phyloP scores from a whole-genome alignment of 2,113 vertebrate genomes.

The Helogale parvula region DNA sequence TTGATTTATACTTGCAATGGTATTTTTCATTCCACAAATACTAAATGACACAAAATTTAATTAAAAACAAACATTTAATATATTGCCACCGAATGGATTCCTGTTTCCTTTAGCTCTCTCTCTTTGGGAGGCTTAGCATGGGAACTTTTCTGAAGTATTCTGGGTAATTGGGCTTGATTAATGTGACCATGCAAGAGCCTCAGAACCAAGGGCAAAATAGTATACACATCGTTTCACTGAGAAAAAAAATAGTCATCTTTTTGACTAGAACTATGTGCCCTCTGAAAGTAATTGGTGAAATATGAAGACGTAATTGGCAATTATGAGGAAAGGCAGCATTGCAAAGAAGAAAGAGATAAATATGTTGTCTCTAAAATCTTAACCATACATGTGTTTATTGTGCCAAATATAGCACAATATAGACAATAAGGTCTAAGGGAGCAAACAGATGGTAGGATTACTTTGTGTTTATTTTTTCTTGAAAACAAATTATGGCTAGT shows the following conservation, averaged over 20 bases:
- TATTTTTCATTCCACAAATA: conserved; percentile 29
- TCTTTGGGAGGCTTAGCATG: neutral
- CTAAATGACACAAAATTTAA: conserved; percentile 32
- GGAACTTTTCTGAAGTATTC: neutral
- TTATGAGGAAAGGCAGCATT: neutral
- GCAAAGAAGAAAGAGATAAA: conserved; percentile 33
- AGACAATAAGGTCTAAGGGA: neutral
- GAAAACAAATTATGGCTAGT: neutral
- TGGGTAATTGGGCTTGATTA: neutral
- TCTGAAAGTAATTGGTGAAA: conserved; percentile 15
- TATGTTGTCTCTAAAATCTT: neutral
- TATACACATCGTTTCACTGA: neutral
- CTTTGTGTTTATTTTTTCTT: neutral
- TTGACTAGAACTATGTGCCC: neutral
- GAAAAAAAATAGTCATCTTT: neutral
- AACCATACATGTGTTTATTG: neutral
- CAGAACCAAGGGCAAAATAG: neutral
- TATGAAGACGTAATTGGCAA: neutral
- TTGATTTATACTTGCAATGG: neutral
- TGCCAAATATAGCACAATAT: neutral
- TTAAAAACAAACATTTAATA: neutral
- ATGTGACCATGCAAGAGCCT: neutral
- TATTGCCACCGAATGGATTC: neutral
- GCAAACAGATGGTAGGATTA: neutral
- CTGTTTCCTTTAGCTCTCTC: neutral